These are phyloP conservation scores for Sminthurides aquaticus DNA, from an alignment of 2,888 invertebrate species.

Conservation along the genomic window DNA sequence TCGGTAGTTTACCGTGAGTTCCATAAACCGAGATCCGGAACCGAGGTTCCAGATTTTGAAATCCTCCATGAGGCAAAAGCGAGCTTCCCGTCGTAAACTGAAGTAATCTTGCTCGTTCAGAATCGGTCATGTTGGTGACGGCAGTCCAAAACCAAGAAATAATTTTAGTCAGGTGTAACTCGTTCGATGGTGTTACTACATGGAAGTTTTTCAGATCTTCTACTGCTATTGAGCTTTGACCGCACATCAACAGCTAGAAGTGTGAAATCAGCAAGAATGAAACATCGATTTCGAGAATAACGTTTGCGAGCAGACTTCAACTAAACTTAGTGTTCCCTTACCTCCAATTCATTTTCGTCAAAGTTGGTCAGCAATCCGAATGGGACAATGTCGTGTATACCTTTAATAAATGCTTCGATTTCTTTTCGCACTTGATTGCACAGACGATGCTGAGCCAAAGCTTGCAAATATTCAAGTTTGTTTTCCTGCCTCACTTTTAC, in stretches of 20 bases:
- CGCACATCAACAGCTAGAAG: constrained; percentile 50
- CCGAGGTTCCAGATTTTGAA: constrained; percentile 77
- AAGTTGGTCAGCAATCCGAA: constrained; percentile 51
- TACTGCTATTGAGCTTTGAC: constrained; percentile 50
- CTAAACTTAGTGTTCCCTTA: constrained; percentile 32
- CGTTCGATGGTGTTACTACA: constrained; percentile 21
- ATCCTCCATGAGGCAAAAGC: constrained; percentile 83
- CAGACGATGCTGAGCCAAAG: constrained; percentile 46
- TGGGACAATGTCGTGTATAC: constrained; percentile 50
- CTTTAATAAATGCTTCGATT: constrained; percentile 49
- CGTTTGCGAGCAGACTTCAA: neutral
- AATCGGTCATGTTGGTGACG: constrained; percentile 48
- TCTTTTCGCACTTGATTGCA: constrained; percentile 47
- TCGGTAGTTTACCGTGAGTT: constrained; percentile 80
- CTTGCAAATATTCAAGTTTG: constrained; percentile 49
- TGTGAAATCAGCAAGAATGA: constrained; percentile 14
- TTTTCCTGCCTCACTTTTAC: constrained; percentile 49
- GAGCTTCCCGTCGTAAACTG: constrained; percentile 59
- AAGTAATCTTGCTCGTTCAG: constrained; percentile 49
- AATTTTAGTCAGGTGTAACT: constrained; percentile 24
- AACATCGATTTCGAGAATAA: neutral
- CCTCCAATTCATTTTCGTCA: constrained; percentile 52
- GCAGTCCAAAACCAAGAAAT: constrained; percentile 50
- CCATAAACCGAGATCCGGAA: constrained; percentile 87
- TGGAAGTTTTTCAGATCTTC: constrained; percentile 48